phyloP scores from a whole-genome alignment of 2,113 vertebrate genomes.

The Notiomystis cincta region DNA sequence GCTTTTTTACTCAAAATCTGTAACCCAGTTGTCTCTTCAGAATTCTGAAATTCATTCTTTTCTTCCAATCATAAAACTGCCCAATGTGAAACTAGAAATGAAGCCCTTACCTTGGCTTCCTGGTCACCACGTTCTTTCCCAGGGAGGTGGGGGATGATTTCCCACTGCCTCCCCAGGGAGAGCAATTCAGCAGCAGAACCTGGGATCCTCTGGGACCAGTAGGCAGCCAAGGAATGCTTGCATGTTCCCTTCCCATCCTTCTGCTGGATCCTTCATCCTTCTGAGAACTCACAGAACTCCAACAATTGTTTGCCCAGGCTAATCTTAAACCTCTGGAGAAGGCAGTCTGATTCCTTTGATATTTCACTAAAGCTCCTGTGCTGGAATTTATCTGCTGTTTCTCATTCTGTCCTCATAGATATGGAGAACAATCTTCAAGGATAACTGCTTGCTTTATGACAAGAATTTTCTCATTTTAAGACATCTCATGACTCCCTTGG shows the following conservation, averaged over 20 bases:
- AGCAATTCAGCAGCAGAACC: not conserved
- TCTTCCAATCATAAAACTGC: not conserved
- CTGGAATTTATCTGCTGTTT: not conserved
- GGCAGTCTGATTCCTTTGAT: not conserved
- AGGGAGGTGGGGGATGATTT: not conserved
- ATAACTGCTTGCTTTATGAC: not conserved
- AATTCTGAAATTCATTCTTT: not conserved
- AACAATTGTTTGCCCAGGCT: not conserved
- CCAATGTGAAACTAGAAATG: not conserved
- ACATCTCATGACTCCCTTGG: not conserved
- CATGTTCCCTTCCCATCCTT: not conserved
- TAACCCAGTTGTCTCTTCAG: not conserved
- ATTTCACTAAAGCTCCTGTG: not conserved
- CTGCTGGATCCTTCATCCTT: not conserved
- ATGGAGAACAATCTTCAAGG: not conserved
- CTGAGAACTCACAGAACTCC: accelerated
- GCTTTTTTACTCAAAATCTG: not conserved
- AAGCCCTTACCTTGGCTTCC: not conserved
- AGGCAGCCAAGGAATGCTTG: not conserved
- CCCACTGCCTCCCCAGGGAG: not conserved
- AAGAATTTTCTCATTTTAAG: slow-evolving; percentile 4
- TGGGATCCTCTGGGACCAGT: not conserved
- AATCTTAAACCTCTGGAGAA: not conserved
- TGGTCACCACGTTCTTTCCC: not conserved
- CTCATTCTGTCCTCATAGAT: not conserved